phyloP scores from a whole-genome alignment of 2,113 vertebrate genomes.

The Gymnarchus niloticus region DNA sequence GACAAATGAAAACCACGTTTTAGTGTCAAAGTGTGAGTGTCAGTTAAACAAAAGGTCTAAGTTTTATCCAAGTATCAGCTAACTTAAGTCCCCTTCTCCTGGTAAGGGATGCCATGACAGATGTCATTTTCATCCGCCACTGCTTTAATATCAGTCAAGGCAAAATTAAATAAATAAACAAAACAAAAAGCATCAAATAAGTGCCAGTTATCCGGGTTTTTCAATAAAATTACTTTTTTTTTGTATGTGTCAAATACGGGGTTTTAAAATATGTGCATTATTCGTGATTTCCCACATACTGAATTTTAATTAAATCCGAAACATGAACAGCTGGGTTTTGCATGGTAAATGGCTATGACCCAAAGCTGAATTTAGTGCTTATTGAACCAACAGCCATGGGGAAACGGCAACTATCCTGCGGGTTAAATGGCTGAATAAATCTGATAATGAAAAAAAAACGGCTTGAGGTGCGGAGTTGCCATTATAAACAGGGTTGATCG shows the following conservation, averaged over 20 bases:
- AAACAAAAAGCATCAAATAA: neutral
- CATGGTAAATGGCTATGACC: neutral
- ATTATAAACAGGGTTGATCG: neutral
- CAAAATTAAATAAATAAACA: neutral
- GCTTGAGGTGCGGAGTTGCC: neutral
- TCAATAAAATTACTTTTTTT: neutral
- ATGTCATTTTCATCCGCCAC: neutral
- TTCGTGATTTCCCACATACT: neutral
- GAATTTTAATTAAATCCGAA: neutral
- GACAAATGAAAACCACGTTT: neutral
- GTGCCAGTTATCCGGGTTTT: neutral
- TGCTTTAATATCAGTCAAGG: neutral
- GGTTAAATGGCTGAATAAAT: slow-evolving; percentile 11
- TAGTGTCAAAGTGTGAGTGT: neutral
- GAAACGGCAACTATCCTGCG: neutral
- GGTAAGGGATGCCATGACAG: neutral
- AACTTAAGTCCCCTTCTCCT: neutral
- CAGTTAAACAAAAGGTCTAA: neutral
- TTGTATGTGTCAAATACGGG: neutral
- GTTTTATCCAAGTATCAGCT: neutral
- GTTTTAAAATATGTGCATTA: neutral
- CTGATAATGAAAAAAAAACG: neutral
- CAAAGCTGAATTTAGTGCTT: neutral
- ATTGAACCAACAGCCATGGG: neutral
- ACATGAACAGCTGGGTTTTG: neutral